These are phyloP conservation scores for Clarias macrocephalus DNA, from an alignment of 2,113 vertebrate genomes.

Conservation along the genomic window DNA sequence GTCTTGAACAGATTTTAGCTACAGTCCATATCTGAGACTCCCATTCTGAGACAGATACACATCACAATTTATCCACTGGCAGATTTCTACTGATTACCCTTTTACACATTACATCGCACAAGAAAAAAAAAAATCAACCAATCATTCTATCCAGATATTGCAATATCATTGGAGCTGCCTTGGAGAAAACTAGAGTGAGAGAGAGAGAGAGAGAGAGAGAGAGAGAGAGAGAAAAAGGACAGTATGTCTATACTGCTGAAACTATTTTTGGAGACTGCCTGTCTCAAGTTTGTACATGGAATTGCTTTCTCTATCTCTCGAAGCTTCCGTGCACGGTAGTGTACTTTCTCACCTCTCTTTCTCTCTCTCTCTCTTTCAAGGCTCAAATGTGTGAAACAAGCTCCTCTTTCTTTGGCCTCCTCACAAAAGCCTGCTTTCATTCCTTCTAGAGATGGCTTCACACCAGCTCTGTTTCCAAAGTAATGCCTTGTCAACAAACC, in stretches of 20 bases:
- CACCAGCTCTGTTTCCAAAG: constrained; percentile 63
- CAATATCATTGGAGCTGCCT: constrained; percentile 14
- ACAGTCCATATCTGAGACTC: neutral
- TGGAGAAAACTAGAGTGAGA: neutral
- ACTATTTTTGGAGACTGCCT: constrained; percentile 20
- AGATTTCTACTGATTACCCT: neutral
- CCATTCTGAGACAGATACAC: neutral
- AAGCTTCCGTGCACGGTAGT: constrained; percentile 6
- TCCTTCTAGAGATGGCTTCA: constrained; percentile 47
- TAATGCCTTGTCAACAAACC: constrained; percentile 65
- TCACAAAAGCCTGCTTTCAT: constrained; percentile 73
- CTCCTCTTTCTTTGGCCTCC: constrained; percentile 65
- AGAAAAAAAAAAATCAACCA: neutral
- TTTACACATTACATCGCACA: neutral
- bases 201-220: too few species aligned
- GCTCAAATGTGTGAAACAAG: constrained; percentile 65
- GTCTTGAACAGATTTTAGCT: neutral
- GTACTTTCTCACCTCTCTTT: constrained; percentile 50
- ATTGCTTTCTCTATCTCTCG: constrained; percentile 24
- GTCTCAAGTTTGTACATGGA: constrained; percentile 30
- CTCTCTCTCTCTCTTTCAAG: constrained; percentile 38
- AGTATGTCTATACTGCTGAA: constrained; percentile 21
- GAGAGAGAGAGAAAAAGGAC: neutral
- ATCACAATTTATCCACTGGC: neutral
- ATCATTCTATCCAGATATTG: constrained; percentile 26